Evolutionary conservation across 64 coral and sea anemone species (phyloP).

Genomic region (Catalaphyllia jardinei): DNA sequence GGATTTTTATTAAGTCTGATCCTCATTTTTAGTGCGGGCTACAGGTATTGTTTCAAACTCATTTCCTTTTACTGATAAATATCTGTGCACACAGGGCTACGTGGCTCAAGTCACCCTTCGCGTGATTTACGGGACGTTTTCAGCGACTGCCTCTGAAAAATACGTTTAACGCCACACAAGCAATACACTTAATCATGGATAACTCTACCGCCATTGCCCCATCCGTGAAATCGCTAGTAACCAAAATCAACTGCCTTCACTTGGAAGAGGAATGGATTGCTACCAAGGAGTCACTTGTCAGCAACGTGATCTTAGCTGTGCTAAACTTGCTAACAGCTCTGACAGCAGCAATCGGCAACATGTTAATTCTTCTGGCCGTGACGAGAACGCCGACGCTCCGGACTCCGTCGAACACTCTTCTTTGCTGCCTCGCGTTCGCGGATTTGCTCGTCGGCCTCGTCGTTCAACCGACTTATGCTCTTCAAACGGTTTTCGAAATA

Average conservation of each 20-base stretch:
- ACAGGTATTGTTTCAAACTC: too few species aligned
- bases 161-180: too few species aligned
- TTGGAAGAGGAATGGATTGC: conserved; percentile 13
- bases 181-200: background rate
- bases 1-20: too few species aligned
- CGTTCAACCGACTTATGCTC: conserved; percentile 46
- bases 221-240: background rate
- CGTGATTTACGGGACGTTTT: too few species aligned
- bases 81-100: too few species aligned
- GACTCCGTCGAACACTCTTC: conserved; percentile 66
- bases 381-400: conserved; percentile 47
- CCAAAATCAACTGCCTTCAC: conserved; percentile 8
- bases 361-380: conserved; percentile 43
- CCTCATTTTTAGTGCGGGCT: too few species aligned
- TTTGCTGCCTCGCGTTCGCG: conserved; percentile 60
- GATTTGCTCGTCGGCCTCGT: conserved; percentile 59
- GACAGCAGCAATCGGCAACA: conserved; percentile 25
- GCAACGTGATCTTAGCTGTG: conserved; percentile 41
- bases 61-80: too few species aligned
- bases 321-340: conserved; percentile 27
- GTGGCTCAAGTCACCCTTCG: too few species aligned
- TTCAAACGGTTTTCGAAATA: conserved; percentile 60
- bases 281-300: background rate
- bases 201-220: background rate
- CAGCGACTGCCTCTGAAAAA: too few species aligned